Evolutionary conservation across 2,888 invertebrate species (phyloP).

Genomic region (Calameuta pallipes): DNA sequence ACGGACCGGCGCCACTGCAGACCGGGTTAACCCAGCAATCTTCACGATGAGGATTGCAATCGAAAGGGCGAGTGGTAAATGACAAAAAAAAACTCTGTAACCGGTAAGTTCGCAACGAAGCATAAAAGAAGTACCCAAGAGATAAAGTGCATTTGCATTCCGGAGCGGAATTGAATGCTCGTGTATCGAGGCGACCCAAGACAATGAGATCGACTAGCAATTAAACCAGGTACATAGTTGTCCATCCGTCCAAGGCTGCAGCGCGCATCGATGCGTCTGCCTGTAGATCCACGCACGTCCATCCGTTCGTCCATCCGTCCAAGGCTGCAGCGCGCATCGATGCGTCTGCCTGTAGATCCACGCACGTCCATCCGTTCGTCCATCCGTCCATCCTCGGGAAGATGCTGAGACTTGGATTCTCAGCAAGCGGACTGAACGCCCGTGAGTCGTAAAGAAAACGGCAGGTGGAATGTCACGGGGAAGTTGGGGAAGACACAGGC

Average conservation of each 20-base stretch:
- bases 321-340: background rate
- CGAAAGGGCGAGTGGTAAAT: background rate
- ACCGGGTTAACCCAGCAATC: background rate
- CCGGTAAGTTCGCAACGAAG: background rate
- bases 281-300: background rate
- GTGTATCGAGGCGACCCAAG: background rate
- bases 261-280: background rate
- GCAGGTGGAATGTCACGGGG: conserved; percentile 33
- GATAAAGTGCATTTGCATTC: background rate
- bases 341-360: background rate
- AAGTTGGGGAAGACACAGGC: background rate
- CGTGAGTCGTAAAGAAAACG: conserved; percentile 1
- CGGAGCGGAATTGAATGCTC: background rate
- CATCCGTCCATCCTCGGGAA: background rate
- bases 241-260: background rate
- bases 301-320: background rate
- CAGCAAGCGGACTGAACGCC: background rate
- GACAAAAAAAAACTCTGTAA: background rate
- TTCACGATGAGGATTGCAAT: background rate
- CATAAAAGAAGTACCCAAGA: background rate
- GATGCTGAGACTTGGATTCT: background rate
- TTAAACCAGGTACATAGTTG: background rate
- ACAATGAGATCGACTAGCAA: background rate
- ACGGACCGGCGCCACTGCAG: background rate
- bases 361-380: background rate